Base-by-base conservation (phyloP, 1,140 invertebrate species). In the Gonioctena quinquepunctata region DNA sequence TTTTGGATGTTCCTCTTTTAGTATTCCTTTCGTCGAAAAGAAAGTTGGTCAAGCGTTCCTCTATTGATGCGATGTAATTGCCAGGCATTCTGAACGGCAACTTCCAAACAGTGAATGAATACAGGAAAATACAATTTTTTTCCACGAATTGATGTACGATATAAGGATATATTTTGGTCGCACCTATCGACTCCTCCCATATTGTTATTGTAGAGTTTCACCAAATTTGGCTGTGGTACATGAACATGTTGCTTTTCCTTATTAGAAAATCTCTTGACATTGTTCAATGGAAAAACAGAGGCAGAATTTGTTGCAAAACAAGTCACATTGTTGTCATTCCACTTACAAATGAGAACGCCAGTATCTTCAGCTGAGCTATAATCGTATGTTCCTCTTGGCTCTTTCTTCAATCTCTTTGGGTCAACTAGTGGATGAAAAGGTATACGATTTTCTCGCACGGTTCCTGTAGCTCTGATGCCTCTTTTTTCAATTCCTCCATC, bases 121-220 rank as follows among this genome's bases (percentile, higher is more conserved):
- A 77, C 60, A 33, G 70, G 62, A 68, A 77, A 74, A 62, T 78
- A 79, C 68, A 73, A 78, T 60, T 77, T 79, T 52, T 77, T 79
- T 63, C 75, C 78, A 54, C 76, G 60, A 27, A 82, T 75, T 13
- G 6, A n/a, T 11, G 65, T 57, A 7, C 76, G 3, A 64, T 80
- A 82, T 18, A 73, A 63, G 49, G 48, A 62, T 54, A 82, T 73
- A 50, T 80, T 80, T 63, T 80, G 73, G 62, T 80, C 78, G 8
- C 52, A 52, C 25, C 77, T 56, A 72, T 80, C 78, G 1, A 80
- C 76, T 18, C 75, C 77, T n/a, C 71, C 75, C 72, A 80, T 79
- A 28, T 75, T 70, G 27, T 70, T 50, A 66, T 80, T 78, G 64
- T 75, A 78, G 2, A 69, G 49, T 19, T 75, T 62, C 19, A 80